Conservation (phyloP, 2,113 vertebrate genomes). For the Apistogramma diplotaenia region DNA sequence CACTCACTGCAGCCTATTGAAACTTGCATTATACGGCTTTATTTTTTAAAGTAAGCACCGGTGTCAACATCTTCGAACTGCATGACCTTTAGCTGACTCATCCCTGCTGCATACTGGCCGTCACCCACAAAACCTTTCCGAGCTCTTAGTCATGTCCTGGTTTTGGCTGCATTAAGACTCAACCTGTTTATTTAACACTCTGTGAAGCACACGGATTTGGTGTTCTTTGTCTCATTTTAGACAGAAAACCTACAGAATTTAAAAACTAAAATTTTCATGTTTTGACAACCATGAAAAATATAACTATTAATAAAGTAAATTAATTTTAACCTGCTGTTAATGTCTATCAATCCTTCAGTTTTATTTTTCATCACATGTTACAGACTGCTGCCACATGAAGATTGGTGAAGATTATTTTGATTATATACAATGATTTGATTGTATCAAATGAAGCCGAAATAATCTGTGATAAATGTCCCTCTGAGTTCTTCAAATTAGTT, state of each 20-base stretch:
- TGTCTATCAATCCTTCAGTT: background rate
- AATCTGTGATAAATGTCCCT: constrained; percentile 1
- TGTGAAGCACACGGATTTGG: background rate
- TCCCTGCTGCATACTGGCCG: constrained; percentile 8
- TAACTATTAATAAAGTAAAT: background rate
- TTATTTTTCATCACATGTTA: background rate
- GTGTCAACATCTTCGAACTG: constrained; percentile 23
- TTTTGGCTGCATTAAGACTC: constrained; percentile 14
- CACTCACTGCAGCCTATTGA: background rate
- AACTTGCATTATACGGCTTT: background rate
- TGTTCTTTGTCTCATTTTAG: background rate
- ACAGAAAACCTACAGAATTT: background rate
- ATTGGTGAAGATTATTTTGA: too few relatives aligned
- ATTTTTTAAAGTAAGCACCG: background rate
- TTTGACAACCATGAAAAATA: background rate
- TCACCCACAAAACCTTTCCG: constrained; percentile 9
- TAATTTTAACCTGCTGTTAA: background rate
- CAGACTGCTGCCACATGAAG: background rate
- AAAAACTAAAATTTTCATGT: background rate
- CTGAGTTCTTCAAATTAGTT: constrained; percentile 32
- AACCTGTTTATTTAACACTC: background rate
- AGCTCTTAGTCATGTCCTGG: constrained; percentile 28
- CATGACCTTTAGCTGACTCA: constrained; percentile 39
- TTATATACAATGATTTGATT: constrained; percentile 25
- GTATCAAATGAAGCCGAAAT: constrained; percentile 8